A percentile compares a stretch with the other conserved stretches of the same genome.
These are phyloP conservation scores for Atta texana DNA, from an alignment of 1,140 invertebrate species.

Conservation along the genomic window DNA sequence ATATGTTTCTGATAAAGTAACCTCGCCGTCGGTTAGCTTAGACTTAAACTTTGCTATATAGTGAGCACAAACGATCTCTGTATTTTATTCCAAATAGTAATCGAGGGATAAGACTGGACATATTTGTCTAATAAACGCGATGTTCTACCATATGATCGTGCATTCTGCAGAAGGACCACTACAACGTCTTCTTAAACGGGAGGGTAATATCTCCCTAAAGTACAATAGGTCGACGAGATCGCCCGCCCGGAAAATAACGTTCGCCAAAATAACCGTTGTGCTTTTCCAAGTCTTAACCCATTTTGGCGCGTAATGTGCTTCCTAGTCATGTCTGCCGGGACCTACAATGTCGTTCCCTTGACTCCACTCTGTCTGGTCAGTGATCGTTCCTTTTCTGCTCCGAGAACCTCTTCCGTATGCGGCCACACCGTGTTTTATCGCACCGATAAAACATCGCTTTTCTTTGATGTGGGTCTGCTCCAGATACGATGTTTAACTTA, in stretches of 20 bases:
- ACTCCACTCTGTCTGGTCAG: slow-evolving; percentile 57
- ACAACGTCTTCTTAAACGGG: slow-evolving; percentile 62
- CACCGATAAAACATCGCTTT: slow-evolving; percentile 38
- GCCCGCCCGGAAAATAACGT: slow-evolving; percentile 85
- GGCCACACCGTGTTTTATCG: slow-evolving; percentile 56
- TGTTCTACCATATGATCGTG: slow-evolving; percentile 12
- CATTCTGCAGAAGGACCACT: not conserved
- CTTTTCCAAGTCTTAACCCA: slow-evolving; percentile 64
- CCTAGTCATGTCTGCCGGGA: slow-evolving; percentile 27
- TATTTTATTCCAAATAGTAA: slow-evolving; percentile 50
- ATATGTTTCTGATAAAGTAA: not conserved
- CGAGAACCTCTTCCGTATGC: slow-evolving; percentile 27
- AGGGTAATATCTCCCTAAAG: slow-evolving; percentile 67
- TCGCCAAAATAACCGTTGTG: slow-evolving; percentile 78
- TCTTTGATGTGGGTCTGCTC: slow-evolving; percentile 12
- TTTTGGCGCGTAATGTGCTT: slow-evolving; percentile 68
- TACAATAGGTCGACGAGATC: slow-evolving; percentile 75
- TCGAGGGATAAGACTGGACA: slow-evolving; percentile 29
- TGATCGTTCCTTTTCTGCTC: slow-evolving; percentile 59
- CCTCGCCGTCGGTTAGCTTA: not conserved
- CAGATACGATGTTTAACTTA: slow-evolving; percentile 44
- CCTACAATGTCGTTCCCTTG: slow-evolving; percentile 33
- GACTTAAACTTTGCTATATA: slow-evolving; percentile 1
- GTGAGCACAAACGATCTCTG: not conserved
- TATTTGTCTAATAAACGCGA: slow-evolving; percentile 58